Evolutionary conservation across 2,113 vertebrate genomes (phyloP), one percentile per base, ranked within the genome.

Genomic region (Silurus glanis): DNA sequence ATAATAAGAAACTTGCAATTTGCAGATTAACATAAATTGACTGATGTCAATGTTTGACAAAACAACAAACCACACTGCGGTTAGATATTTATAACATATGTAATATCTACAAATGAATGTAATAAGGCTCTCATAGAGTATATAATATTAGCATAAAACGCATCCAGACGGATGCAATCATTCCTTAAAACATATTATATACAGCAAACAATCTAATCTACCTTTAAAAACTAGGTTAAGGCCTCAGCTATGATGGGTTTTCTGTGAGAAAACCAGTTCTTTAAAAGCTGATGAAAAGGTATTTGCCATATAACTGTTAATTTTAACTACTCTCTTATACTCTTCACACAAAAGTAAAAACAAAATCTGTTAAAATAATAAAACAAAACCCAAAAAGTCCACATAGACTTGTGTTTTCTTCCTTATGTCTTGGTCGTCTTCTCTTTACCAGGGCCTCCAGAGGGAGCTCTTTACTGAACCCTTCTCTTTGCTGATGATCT

Each of bases 361-460:
- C 7, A 12, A 28, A 80, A 17, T 37, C 37, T 37, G 37, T 37
- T 37, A 37, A 37, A 37, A 37, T 37, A 37, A 37, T 37, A 37
- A 37, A 37, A 37, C 37, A 37, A 37, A 37, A 37, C 37, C 37
- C 37, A 61, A 19, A 58, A 53, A 25, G 55, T 81, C 21, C 66
- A 81, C 79, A 51, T 45, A 47, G 28, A 59, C 28, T 76, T 45
- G 25, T 64, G 7, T 67, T 51, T 17, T 17, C 19, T 5, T n/a
- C 49, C 83, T 49, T 10, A 9, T 23, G 61, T 19, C 75, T 49
- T n/a, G n/a, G n/a, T 80, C 17, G n/a, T 47, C 5, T 28, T 61
- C n/a, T 23, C 62, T 92, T 90, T 92, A 91, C 90, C 92, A 94
- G 5, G 87, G 93, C 88, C 93, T 95, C 92, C 93, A 95, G 91